phyloP scores from a whole-genome alignment of 2,797 vertebrate genomes.

The Lepus townsendii region DNA sequence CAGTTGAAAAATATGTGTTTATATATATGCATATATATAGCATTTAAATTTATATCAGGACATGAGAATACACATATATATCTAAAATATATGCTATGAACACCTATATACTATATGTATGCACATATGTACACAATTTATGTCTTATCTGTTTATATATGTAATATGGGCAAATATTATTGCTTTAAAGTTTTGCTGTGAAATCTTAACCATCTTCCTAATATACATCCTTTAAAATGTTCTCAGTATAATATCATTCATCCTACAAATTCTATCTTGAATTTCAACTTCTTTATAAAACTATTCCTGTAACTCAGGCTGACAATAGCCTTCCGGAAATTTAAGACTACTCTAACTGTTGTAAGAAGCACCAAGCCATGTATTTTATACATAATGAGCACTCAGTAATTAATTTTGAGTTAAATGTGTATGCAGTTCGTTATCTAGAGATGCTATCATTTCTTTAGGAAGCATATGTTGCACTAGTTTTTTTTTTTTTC shows the following conservation, averaged over 20 bases:
- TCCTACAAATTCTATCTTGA: not conserved
- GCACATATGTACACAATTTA: too few species aligned
- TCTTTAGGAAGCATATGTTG: not conserved
- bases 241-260: not conserved
- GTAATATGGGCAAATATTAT: not conserved
- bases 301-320: not conserved
- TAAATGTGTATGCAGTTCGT: not conserved
- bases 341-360: not conserved
- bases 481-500: slow-evolving; percentile 36
- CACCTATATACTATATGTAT: not conserved
- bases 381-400: not conserved
- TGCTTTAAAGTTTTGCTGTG: slow-evolving; percentile 8
- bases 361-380: not conserved
- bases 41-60: not conserved
- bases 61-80: not conserved
- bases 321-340: not conserved
- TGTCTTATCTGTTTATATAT: not conserved
- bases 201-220: not conserved
- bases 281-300: not conserved
- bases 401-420: slow-evolving; percentile 48
- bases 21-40: not conserved
- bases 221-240: not conserved
- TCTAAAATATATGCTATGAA: not conserved
- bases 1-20: not conserved
- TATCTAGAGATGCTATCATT: not conserved